These are phyloP conservation scores for Mormyrus hasselquistii DNA, from an alignment of 2,797 vertebrate genomes.

Conservation along the genomic window DNA sequence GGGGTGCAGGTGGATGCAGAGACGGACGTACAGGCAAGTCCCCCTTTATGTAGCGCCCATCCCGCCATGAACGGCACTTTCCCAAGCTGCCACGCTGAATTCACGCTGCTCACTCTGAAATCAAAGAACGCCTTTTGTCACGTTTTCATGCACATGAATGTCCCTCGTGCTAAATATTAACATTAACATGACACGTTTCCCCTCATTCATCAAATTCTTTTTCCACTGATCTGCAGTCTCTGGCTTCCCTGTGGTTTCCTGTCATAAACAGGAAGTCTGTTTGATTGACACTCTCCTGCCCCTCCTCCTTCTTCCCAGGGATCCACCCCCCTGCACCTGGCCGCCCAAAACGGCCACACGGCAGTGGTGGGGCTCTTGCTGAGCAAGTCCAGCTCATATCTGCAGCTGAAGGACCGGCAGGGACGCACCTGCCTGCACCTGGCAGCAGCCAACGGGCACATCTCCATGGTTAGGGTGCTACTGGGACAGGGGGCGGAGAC, in stretches of 20 bases:
- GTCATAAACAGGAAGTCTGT: not conserved
- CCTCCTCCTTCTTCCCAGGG: constrained; percentile 31
- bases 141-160: not conserved
- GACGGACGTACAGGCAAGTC: constrained; percentile 44
- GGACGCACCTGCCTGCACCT: constrained; percentile 52
- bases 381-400: constrained; percentile 46
- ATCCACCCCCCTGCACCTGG: constrained; percentile 50
- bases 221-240: not conserved
- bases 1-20: constrained; percentile 47
- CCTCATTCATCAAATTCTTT: not conserved
- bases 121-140: not conserved
- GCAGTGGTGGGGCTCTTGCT: constrained; percentile 50
- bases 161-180: not conserved
- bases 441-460: constrained; percentile 47
- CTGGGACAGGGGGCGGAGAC: constrained; percentile 54
- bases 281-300: not conserved
- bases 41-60: not conserved
- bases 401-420: constrained; percentile 44
- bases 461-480: constrained; percentile 46
- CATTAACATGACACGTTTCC: not conserved
- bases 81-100: not conserved
- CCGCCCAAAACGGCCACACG: constrained; percentile 49
- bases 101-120: not conserved
- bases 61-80: not conserved
- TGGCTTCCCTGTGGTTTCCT: not conserved